Percentiles rank a stretch among this genome's conserved stretches.
Conservation (phyloP, 2,888 invertebrate genomes). For the Agriopis leucophaearia region DNA sequence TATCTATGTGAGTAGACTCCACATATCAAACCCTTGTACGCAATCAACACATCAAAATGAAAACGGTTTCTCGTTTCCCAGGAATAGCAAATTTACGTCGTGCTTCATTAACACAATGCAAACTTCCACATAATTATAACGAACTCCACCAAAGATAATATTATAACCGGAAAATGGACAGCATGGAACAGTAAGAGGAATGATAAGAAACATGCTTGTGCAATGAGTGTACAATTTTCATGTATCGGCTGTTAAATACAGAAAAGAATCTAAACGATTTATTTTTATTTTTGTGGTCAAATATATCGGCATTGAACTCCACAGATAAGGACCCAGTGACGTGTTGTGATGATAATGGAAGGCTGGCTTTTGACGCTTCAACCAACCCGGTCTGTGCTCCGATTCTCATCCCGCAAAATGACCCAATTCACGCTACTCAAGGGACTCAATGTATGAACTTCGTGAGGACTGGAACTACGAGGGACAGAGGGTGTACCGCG, state of each 20-base stretch:
- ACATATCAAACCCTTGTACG: not conserved
- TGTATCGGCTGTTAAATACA: no score
- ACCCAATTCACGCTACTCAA: slow-evolving; percentile 77
- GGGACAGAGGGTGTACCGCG: slow-evolving; percentile 88
- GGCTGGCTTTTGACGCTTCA: slow-evolving; percentile 60
- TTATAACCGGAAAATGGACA: no score
- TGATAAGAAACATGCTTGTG: no score
- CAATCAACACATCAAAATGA: slow-evolving; percentile 1
- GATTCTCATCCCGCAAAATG: slow-evolving; percentile 70
- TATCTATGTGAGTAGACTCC: not conserved
- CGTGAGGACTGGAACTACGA: slow-evolving; percentile 89
- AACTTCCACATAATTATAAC: slow-evolving; percentile 5
- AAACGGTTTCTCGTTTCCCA: slow-evolving; percentile 1
- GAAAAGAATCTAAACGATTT: no score
- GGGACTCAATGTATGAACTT: slow-evolving; percentile 90
- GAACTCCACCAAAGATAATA: slow-evolving; percentile 7
- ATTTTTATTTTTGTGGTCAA: no score
- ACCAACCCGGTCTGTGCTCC: slow-evolving; percentile 75
- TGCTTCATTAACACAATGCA: slow-evolving; percentile 12
- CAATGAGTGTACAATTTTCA: no score
- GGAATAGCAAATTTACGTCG: not conserved
- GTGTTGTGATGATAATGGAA: slow-evolving; percentile 76
- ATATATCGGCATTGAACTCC: not conserved
- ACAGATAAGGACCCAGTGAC: slow-evolving; percentile 69
- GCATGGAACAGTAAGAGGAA: no score